A percentile compares a stretch with the other conserved stretches of the same genome.
These are phyloP conservation scores for Corydoras sp. DNA, from an alignment of 2,113 vertebrate genomes.

Conservation along the genomic window DNA sequence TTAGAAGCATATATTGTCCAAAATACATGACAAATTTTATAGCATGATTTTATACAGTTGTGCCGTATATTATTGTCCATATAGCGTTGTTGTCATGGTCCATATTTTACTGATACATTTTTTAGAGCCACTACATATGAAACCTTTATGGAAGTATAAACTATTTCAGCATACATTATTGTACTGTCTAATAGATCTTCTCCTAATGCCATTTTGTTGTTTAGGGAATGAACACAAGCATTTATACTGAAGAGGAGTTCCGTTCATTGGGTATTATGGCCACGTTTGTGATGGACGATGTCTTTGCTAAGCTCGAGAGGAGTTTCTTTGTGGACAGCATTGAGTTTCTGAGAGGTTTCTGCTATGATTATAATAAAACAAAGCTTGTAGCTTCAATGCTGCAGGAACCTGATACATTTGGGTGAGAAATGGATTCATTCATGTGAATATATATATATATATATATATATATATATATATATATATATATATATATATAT, in stretches of 20 bases:
- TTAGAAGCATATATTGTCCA: too few species aligned
- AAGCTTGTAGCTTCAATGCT: constrained; percentile 60
- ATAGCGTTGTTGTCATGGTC: too few species aligned
- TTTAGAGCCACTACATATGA: too few species aligned
- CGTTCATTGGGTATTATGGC: constrained; percentile 63
- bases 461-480: background rate
- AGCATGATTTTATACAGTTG: too few species aligned
- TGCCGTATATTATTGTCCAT: too few species aligned
- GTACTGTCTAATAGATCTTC: background rate
- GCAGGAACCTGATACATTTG: constrained; percentile 58
- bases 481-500: background rate
- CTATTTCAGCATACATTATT: too few species aligned
- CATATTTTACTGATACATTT: too few species aligned
- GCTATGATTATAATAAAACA: constrained; percentile 61
- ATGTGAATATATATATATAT: background rate
- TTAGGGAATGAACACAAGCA: constrained; percentile 61
- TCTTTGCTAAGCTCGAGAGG: constrained; percentile 60
- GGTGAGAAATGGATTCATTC: constrained; percentile 47
- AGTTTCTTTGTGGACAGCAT: constrained; percentile 59
- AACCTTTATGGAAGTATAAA: too few species aligned
- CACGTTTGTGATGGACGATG: constrained; percentile 63
- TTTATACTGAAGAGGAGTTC: constrained; percentile 65
- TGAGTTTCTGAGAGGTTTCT: constrained; percentile 57
- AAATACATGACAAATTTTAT: too few species aligned
- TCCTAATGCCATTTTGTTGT: background rate